Base-by-base conservation (phyloP, 2,888 invertebrate species). In the Dorcus hopei region DNA sequence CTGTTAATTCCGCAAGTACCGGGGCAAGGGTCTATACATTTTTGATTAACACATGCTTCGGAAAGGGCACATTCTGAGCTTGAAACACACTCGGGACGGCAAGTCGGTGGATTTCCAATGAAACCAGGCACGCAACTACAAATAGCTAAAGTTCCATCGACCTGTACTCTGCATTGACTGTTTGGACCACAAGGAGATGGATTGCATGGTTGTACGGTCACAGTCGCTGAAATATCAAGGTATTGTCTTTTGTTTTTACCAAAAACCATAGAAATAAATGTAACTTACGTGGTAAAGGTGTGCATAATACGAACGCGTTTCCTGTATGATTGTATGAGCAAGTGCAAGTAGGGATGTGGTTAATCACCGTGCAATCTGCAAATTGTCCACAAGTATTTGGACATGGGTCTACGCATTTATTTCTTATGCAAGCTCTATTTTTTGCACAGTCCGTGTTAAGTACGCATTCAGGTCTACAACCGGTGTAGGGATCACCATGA, bases 261-360 rank as follows among this genome's bases (percentile, higher is more conserved):
- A n/a, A n/a, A 23, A 3, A 3, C 16, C 14, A 38, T 26, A 6
- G n/a, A 33, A 11, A 4, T 9, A 9, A 33, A 11, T 41, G 9
- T 14, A 6, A 11, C 65, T 61, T 82, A 85, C 85, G 83, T 67
- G 61, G 52, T 53, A 78, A 68, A n/a, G 74, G 71, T 59, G 79
- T 78, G 70, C 89, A 89, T 54, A 79, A 76, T 11, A 84, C 79
- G 69, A 89, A 88, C 40, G 90, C 87, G 77, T 89, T 88, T 57
- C 90, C 90, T 50, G 82, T 81, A 71, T 81, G 87, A 57, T 87
- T 85, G 40, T 76, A 74, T n/a, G 85, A 81, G 73, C 90, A 90
- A 75, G 85, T 86, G 73, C 91, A 91, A 77, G 86, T 85, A 8
- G 90, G 89, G 59, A 88, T 83, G 72, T 92, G 91, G 72, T 89